Evolutionary conservation across 2,797 vertebrate species (phyloP).

Genomic region (Decapterus maruadsi): DNA sequence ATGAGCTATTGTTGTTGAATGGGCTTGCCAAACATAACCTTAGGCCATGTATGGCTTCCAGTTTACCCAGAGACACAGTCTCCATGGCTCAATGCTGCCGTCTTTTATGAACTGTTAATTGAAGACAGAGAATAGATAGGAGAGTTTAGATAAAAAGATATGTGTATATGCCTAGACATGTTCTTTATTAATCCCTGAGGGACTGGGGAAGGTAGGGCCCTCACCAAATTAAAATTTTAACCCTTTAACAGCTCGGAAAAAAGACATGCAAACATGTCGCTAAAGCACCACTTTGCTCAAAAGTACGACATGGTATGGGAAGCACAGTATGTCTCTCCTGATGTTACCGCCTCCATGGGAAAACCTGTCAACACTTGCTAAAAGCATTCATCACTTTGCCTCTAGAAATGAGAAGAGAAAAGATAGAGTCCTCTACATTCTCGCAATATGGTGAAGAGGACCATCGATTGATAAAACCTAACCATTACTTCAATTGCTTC

Average conservation of each 20-base stretch:
- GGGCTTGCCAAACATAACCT: slow-evolving; percentile 55
- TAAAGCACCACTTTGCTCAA: slow-evolving; percentile 1
- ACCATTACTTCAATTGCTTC: slow-evolving; percentile 36
- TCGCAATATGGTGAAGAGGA: slow-evolving; percentile 39
- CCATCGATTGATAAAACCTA: slow-evolving; percentile 64
- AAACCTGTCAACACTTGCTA: slow-evolving; percentile 56
- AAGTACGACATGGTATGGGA: slow-evolving; percentile 17
- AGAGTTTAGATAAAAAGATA: background rate
- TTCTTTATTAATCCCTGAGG: background rate
- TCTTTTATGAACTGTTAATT: slow-evolving; percentile 13
- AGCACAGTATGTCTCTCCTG: slow-evolving; percentile 29
- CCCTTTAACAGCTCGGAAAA: background rate
- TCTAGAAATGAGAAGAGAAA: slow-evolving; percentile 25
- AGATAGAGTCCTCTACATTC: slow-evolving; percentile 52
- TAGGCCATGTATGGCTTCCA: slow-evolving; percentile 43
- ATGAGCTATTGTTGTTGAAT: slow-evolving; percentile 71
- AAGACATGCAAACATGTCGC: background rate
- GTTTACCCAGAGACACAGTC: slow-evolving; percentile 32
- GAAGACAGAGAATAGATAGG: background rate
- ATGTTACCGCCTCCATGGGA: slow-evolving; percentile 52
- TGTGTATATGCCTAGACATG: background rate
- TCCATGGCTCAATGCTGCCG: slow-evolving; percentile 1
- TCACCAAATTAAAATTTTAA: background rate
- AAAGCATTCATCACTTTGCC: slow-evolving; percentile 53
- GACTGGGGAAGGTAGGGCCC: background rate